Percentiles rank a stretch among this genome's conserved stretches.
phyloP scores from a whole-genome alignment of 2,797 vertebrate genomes.

The Pangasius krempfi region DNA sequence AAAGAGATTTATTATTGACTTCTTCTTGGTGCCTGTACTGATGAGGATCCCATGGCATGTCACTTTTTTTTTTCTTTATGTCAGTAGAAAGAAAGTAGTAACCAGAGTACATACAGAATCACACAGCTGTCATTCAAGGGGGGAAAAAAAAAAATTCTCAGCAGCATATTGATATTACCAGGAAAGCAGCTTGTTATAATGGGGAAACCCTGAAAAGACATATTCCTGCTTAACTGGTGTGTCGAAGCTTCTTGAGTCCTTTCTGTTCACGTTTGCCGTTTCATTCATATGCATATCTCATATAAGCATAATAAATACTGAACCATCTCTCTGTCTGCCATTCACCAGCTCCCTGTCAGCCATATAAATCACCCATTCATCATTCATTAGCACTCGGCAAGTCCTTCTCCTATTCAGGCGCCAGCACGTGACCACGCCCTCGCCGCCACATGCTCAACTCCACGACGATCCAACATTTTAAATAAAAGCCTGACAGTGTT shows the following conservation, averaged over 20 bases:
- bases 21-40: neutral
- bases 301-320: neutral
- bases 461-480: neutral
- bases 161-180: neutral
- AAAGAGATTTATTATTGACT: neutral
- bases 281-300: neutral
- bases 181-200: neutral
- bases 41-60: neutral
- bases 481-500: neutral
- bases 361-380: neutral
- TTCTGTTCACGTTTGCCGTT: neutral
- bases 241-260: neutral
- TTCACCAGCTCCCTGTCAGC: neutral
- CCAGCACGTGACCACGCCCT: neutral
- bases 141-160: neutral
- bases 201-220: neutral
- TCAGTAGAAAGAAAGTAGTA: neutral
- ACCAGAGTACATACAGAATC: neutral
- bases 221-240: neutral
- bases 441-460: neutral
- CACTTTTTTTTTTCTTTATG: neutral
- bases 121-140: neutral
- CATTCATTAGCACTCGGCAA: neutral
- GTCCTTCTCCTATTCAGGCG: neutral
- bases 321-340: neutral